Conservation (phyloP, 2,113 vertebrate genomes). For the Budorcas taxicolor region DNA sequence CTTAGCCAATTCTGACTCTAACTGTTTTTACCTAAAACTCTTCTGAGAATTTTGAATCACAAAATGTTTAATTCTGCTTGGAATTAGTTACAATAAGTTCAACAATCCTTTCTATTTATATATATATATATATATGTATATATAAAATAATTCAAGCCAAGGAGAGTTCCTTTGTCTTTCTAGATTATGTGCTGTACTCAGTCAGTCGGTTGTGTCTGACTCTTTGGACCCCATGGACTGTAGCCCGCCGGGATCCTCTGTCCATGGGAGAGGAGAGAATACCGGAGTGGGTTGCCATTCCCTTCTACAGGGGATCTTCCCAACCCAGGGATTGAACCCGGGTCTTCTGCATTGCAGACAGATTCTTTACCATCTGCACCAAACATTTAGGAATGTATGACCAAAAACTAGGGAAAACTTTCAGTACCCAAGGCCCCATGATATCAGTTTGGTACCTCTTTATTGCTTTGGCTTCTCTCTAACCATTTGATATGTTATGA, state of each 20-base stretch:
- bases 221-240: not conserved
- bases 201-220: not conserved
- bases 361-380: not conserved
- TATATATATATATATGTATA: not conserved
- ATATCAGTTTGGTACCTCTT: not conserved
- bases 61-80: not conserved
- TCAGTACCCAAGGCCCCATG: not conserved
- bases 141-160: not conserved
- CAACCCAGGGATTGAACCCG: rapidly evolving
- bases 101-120: not conserved
- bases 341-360: not conserved
- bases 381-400: not conserved
- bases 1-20: not conserved
- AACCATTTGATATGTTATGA: not conserved
- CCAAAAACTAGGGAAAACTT: not conserved
- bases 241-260: not conserved
- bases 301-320: not conserved
- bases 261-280: not conserved
- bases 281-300: not conserved
- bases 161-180: not conserved
- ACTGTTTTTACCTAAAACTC: not conserved
- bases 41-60: not conserved
- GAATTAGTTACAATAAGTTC: not conserved
- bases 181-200: not conserved
- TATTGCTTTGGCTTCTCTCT: not conserved